Evolutionary conservation across 2,113 vertebrate species (phyloP).

Genomic region (Monopterus albus): DNA sequence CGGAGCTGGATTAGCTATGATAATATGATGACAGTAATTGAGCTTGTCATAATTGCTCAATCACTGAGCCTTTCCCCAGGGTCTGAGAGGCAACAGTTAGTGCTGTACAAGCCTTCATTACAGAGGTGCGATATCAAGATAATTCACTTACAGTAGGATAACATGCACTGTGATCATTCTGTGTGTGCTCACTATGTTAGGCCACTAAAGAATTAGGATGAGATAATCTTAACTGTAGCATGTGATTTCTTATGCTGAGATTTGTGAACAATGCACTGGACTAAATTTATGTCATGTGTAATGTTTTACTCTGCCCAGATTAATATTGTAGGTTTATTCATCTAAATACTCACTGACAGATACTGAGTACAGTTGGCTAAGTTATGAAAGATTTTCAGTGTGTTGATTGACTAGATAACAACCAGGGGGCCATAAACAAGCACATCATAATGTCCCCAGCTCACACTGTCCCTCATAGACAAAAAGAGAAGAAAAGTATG

Average conservation of each 20-base stretch:
- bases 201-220: conserved; percentile 30
- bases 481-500: conserved; percentile 37
- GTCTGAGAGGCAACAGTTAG: conserved; percentile 72
- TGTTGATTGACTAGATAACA: conserved; percentile 46
- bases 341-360: conserved; percentile 9
- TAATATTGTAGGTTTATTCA: background rate
- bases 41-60: conserved; percentile 84
- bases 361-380: conserved; percentile 5
- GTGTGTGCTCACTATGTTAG: conserved; percentile 39
- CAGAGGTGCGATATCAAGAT: conserved; percentile 69
- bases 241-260: conserved; percentile 21
- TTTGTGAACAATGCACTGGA: conserved; percentile 6
- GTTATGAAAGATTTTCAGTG: conserved; percentile 25
- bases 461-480: conserved; percentile 45
- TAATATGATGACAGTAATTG: conserved; percentile 86
- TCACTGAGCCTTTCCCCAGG: conserved; percentile 76
- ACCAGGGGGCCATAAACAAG: conserved; percentile 44
- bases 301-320: background rate
- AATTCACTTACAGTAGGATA: conserved; percentile 72
- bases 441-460: conserved; percentile 33
- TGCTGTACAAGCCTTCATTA: conserved; percentile 74
- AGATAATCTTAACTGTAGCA: conserved; percentile 25
- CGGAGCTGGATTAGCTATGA: conserved; percentile 79
- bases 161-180: conserved; percentile 55
- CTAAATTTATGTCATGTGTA: background rate